Evolutionary conservation across 2,888 invertebrate species (phyloP).

Genomic region (Cheilosia grossa): DNA sequence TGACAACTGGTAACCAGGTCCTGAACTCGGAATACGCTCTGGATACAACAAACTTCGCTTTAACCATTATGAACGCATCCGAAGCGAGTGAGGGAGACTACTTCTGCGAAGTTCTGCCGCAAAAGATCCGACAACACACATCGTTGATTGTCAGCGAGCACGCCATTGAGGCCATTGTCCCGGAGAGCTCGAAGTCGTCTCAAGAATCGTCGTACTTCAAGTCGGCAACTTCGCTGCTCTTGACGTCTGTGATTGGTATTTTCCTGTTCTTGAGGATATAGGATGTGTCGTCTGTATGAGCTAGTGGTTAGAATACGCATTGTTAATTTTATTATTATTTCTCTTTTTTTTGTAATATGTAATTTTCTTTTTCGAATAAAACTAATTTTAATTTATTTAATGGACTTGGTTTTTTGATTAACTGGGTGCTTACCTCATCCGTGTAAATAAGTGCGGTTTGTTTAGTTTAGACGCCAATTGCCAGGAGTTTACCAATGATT

Average conservation of each 20-base stretch:
- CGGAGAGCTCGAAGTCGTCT: slow-evolving; percentile 78
- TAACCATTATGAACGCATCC: slow-evolving; percentile 77
- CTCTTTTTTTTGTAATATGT: slow-evolving; percentile 20
- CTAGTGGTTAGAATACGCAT: slow-evolving; percentile 44
- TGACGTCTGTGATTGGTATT: slow-evolving; percentile 63
- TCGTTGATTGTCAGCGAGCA: slow-evolving; percentile 75
- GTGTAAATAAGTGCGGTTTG: no score
- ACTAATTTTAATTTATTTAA: slow-evolving; percentile 69
- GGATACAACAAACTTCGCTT: slow-evolving; percentile 72
- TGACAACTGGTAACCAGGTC: slow-evolving; percentile 76
- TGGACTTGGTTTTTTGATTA: slow-evolving; percentile 23
- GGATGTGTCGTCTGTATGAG: neutral
- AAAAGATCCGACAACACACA: slow-evolving; percentile 67
- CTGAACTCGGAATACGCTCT: slow-evolving; percentile 76
- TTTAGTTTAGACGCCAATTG: no score
- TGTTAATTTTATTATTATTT: slow-evolving; percentile 64
- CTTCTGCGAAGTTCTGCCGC: slow-evolving; percentile 77
- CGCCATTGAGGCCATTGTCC: slow-evolving; percentile 77
- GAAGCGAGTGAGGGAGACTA: slow-evolving; percentile 77
- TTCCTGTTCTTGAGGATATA: slow-evolving; percentile 70
- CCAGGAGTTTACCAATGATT: no score
- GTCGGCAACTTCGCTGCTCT: slow-evolving; percentile 7
- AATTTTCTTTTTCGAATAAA: slow-evolving; percentile 50
- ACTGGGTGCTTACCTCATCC: no score
- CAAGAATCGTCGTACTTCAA: slow-evolving; percentile 54